A percentile compares a stretch with the other conserved stretches of the same genome.
These are phyloP conservation scores for Folsomia manolachei DNA, from an alignment of 2,888 invertebrate genomes.

Conservation along the genomic window DNA sequence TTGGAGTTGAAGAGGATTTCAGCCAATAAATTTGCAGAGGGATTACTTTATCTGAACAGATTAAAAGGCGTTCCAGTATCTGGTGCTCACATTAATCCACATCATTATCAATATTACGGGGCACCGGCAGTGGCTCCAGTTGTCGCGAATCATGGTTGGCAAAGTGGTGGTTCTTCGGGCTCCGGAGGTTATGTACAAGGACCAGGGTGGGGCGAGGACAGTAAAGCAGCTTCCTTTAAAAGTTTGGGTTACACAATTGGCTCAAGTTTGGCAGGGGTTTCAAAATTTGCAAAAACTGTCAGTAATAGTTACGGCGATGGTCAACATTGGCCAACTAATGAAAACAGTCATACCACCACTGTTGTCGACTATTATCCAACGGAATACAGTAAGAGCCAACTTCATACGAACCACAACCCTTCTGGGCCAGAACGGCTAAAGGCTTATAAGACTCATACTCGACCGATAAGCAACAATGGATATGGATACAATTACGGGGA, in stretches of 20 bases:
- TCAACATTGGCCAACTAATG: not conserved
- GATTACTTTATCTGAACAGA: not conserved
- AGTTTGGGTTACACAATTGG: not conserved
- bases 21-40: not conserved
- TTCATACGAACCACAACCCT: not conserved
- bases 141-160: not conserved
- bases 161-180: not conserved
- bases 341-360: not conserved
- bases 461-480: not conserved
- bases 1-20: not conserved
- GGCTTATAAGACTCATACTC: not conserved
- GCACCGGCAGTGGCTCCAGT: not conserved
- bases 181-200: not conserved
- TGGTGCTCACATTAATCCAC: not conserved
- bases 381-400: not conserved
- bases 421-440: not conserved
- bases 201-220: not conserved
- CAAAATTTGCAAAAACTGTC: not conserved
- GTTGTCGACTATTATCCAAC: not conserved
- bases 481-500: not conserved
- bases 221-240: not conserved
- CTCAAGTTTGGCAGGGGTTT: not conserved
- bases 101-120: not conserved
- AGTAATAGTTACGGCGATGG: not conserved
- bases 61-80: not conserved